These are phyloP conservation scores for Mythimna lalbum DNA, from an alignment of 2,888 invertebrate species.

Conservation along the genomic window DNA sequence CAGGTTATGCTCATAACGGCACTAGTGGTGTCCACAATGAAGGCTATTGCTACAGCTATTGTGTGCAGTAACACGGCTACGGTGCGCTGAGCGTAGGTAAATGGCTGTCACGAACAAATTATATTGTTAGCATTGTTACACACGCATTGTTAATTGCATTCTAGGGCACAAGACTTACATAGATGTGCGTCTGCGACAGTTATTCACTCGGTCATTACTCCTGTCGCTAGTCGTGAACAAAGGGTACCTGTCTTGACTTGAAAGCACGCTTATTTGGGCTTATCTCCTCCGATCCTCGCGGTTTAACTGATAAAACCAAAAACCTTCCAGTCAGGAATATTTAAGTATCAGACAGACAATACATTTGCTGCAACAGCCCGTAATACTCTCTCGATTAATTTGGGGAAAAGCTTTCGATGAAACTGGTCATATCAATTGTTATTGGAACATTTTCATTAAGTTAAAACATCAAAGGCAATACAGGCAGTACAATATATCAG, in stretches of 20 bases:
- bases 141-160: constrained; percentile 73
- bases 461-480: constrained; percentile 50
- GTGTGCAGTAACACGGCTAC: constrained; percentile 54
- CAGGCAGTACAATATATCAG: constrained; percentile 48
- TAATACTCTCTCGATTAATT: constrained; percentile 14
- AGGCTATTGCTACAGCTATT: constrained; percentile 56
- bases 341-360: constrained; percentile 12
- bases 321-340: constrained; percentile 17
- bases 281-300: constrained; percentile 38
- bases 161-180: constrained; percentile 49
- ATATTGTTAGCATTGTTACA: constrained; percentile 72
- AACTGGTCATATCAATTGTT: constrained; percentile 9
- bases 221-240: constrained; percentile 41
- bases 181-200: constrained; percentile 49
- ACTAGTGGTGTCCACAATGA: constrained; percentile 58
- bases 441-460: constrained; percentile 40
- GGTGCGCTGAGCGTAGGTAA: constrained; percentile 51
- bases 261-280: constrained; percentile 27
- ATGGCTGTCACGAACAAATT: constrained; percentile 67
- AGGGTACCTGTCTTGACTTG: constrained; percentile 38
- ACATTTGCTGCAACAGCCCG: not conserved
- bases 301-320: constrained; percentile 17
- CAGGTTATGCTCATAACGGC: constrained; percentile 60
- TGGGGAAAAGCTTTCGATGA: constrained; percentile 21
- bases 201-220: constrained; percentile 59